These are phyloP conservation scores for Agriopis leucophaearia DNA, from an alignment of 2,888 invertebrate genomes.

Conservation along the genomic window DNA sequence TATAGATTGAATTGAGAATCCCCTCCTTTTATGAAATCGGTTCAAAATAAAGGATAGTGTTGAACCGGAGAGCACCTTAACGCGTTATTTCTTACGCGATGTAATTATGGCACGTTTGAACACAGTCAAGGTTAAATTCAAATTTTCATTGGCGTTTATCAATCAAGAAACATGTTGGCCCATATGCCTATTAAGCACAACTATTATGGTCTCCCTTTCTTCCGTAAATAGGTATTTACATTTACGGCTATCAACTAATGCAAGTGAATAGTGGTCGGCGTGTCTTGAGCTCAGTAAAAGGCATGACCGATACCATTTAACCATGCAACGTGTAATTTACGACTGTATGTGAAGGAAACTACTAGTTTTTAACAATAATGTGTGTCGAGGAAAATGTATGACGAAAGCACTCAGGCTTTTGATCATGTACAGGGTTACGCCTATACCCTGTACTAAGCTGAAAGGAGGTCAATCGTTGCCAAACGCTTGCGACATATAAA, in stretches of 20 bases:
- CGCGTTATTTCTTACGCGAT: too few relatives aligned
- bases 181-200: not conserved
- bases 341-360: not conserved
- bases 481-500: not conserved
- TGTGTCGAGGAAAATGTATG: not conserved
- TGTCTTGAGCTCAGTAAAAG: conserved; percentile 23
- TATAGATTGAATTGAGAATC: too few relatives aligned
- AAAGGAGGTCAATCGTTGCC: too few relatives aligned
- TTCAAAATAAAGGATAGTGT: too few relatives aligned
- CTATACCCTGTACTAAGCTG: too few relatives aligned
- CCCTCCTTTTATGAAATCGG: too few relatives aligned
- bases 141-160: too few relatives aligned
- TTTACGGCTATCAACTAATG: not conserved
- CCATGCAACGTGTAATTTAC: conserved; percentile 12
- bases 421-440: too few relatives aligned
- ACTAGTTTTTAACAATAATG: not conserved
- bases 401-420: not conserved
- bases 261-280: conserved; percentile 12
- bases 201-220: not conserved
- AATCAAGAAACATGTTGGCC: too few relatives aligned
- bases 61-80: too few relatives aligned
- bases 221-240: conserved; percentile 14
- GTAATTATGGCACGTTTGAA: too few relatives aligned
- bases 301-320: conserved; percentile 32
- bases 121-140: too few relatives aligned